Percentiles rank a stretch among this genome's conserved stretches.
Evolutionary conservation across 2,888 invertebrate species (phyloP).

Genomic region (Baccha elongata): DNA sequence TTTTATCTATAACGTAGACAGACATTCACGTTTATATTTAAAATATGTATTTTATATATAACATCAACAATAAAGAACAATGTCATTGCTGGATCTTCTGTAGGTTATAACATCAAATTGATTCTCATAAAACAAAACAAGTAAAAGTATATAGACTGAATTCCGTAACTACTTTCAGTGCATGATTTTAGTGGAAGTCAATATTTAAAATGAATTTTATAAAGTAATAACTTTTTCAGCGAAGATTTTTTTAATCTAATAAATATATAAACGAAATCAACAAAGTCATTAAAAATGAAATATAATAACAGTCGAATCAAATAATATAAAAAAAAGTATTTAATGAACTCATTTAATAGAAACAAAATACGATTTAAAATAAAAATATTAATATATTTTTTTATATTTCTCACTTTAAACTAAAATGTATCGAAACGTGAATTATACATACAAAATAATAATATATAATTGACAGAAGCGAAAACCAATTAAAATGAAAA

Average conservation of each 20-base stretch:
- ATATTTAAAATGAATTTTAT: constrained; percentile 2
- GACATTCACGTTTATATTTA: constrained; percentile 1
- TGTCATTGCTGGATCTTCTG: constrained; percentile 28
- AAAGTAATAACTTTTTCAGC: constrained; percentile 15
- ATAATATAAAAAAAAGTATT: not conserved
- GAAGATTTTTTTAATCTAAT: not conserved
- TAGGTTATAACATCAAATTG: not conserved
- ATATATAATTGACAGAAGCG: not conserved
- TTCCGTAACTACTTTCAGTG: constrained; percentile 26
- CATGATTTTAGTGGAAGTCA: constrained; percentile 36
- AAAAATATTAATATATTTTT: constrained; percentile 58
- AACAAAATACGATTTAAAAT: not conserved
- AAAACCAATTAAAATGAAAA: constrained; percentile 24
- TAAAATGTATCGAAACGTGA: not conserved
- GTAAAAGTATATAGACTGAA: constrained; percentile 51
- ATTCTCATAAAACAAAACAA: constrained; percentile 19
- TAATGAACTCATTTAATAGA: not conserved
- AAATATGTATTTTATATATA: constrained; percentile 12
- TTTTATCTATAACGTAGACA: constrained; percentile 1
- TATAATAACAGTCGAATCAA: constrained; percentile 2
- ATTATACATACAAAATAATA: not conserved
- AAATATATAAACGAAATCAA: not conserved
- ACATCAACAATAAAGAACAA: not conserved
- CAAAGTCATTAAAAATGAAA: constrained; percentile 7
- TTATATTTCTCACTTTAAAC: constrained; percentile 48